phyloP scores from a whole-genome alignment of 2,888 invertebrate genomes.

The Pyrochroa serraticornis region DNA sequence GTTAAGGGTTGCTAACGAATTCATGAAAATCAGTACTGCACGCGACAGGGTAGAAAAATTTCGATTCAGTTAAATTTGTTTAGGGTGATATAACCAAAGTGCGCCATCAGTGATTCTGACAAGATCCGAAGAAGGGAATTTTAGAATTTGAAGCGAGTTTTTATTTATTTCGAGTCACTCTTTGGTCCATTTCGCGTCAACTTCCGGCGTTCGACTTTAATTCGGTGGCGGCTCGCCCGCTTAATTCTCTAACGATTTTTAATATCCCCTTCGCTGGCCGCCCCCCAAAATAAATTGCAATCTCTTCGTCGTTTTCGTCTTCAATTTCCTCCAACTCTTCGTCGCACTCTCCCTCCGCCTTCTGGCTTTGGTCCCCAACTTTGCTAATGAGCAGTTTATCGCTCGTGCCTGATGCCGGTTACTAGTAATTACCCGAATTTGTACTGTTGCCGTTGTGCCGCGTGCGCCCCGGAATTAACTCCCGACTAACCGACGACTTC shows the following conservation, averaged over 20 bases:
- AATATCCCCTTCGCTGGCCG: slow-evolving; percentile 14
- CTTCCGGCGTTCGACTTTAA: slow-evolving; percentile 4
- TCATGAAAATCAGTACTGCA: too few relatives aligned
- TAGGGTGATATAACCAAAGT: too few relatives aligned
- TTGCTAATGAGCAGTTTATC: slow-evolving; percentile 52
- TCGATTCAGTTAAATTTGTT: too few relatives aligned
- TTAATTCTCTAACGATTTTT: slow-evolving; percentile 17
- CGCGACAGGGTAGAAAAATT: too few relatives aligned
- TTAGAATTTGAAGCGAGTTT: too few relatives aligned
- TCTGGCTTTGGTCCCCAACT: slow-evolving; percentile 21
- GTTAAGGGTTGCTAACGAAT: too few relatives aligned
- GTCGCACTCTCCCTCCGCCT: slow-evolving; percentile 2
- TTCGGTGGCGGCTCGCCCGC: slow-evolving; percentile 4
- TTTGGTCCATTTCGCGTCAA: slow-evolving; percentile 6
- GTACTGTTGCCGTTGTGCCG: slow-evolving; percentile 41
- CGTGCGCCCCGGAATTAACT: slow-evolving; percentile 45
- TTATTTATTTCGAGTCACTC: too few relatives aligned
- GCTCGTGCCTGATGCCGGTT: slow-evolving; percentile 45
- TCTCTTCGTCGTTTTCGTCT: slow-evolving; percentile 27
- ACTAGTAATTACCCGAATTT: slow-evolving; percentile 51
- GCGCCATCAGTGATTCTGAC: too few relatives aligned
- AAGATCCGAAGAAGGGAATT: too few relatives aligned
- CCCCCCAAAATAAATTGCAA: slow-evolving; percentile 28
- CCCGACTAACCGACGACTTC: slow-evolving; percentile 29
- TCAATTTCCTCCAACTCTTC: slow-evolving; percentile 24